phyloP scores from a whole-genome alignment of 2,113 vertebrate genomes.

The Pachypanchax playfairii region DNA sequence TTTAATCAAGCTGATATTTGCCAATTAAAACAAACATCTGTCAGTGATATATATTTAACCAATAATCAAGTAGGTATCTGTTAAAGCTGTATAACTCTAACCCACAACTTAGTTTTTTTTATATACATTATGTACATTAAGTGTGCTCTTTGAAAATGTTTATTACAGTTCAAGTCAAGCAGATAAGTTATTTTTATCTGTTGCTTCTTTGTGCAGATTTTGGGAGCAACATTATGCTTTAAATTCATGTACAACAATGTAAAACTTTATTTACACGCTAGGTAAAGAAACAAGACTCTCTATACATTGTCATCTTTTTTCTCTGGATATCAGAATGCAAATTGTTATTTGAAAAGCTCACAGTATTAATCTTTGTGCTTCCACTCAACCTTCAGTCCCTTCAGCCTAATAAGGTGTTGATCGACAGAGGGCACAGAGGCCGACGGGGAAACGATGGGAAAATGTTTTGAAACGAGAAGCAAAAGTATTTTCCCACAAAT shows the following conservation, averaged over 20 bases:
- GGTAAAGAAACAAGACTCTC: conserved; percentile 1
- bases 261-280: no score
- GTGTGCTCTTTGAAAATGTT: no score
- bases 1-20: no score
- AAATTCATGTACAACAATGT: no score
- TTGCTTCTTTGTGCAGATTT: not conserved
- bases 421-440: conserved; percentile 20
- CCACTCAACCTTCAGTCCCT: conserved; percentile 30
- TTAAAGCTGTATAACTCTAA: no score
- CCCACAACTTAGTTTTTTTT: no score
- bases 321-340: conserved; percentile 46
- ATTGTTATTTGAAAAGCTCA: conserved; percentile 53
- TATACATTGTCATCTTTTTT: not conserved
- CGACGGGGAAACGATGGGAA: conserved; percentile 56
- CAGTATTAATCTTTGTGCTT: conserved; percentile 70
- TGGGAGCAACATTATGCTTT: no score
- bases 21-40: no score
- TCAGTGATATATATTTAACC: no score
- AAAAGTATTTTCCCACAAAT: conserved; percentile 66
- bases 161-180: no score
- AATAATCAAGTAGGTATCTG: no score
- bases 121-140: no score
- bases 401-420: conserved; percentile 74
- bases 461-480: conserved; percentile 38
- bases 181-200: not conserved